phyloP scores from a whole-genome alignment of 2,888 invertebrate species.

The Orchesella flavescens region DNA sequence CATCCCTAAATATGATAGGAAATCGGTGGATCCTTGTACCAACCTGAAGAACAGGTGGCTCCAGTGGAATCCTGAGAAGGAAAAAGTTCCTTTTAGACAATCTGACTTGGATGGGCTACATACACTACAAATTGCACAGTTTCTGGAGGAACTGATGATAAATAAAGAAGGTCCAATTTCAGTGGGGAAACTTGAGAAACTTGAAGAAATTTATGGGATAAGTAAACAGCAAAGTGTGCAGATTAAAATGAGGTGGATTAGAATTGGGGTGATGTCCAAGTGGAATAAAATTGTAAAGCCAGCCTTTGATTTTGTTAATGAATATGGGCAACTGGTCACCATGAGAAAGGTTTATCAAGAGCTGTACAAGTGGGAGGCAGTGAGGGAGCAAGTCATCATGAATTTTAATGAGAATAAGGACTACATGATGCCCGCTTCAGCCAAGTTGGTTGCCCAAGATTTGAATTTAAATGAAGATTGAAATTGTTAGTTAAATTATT shows the following conservation, averaged over 20 bases:
- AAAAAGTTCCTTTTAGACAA: slow-evolving; percentile 75
- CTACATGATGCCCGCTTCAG: slow-evolving; percentile 89
- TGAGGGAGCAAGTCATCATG: slow-evolving; percentile 80
- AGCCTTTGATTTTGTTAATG: slow-evolving; percentile 85
- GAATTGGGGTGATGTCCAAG: slow-evolving; percentile 83
- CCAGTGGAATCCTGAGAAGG: slow-evolving; percentile 74
- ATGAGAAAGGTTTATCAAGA: slow-evolving; percentile 76
- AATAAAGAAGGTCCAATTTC: slow-evolving; percentile 76
- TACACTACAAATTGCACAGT: slow-evolving; percentile 81
- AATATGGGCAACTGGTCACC: slow-evolving; percentile 91
- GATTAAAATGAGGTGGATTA: slow-evolving; percentile 83
- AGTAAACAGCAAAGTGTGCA: slow-evolving; percentile 83
- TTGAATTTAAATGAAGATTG: too few species aligned
- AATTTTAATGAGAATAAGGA: slow-evolving; percentile 82
- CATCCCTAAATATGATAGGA: slow-evolving; percentile 85
- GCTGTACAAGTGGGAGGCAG: slow-evolving; percentile 85
- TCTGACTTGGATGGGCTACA: slow-evolving; percentile 78
- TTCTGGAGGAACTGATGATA: slow-evolving; percentile 81
- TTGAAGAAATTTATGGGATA: slow-evolving; percentile 82
- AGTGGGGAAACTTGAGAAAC: slow-evolving; percentile 71
- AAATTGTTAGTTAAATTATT: too few species aligned
- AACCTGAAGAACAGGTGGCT: slow-evolving; percentile 79
- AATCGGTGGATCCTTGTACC: slow-evolving; percentile 79
- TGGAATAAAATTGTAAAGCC: slow-evolving; percentile 81
- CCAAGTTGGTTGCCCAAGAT: slow-evolving; percentile 77